Conservation (phyloP, 1,140 invertebrate species). For the Drosophila saltans region DNA sequence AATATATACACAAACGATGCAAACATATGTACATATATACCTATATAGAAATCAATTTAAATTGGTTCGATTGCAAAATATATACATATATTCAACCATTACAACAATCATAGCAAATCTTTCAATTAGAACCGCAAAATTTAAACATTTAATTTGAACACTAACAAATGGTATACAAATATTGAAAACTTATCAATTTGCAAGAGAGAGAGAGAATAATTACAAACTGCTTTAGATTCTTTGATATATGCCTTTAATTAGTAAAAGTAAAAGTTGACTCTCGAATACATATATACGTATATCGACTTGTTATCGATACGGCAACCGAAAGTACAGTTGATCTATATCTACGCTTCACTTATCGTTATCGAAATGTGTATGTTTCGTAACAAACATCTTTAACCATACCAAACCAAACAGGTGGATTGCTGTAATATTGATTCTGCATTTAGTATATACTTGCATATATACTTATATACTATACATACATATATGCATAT, state of each 20-base stretch:
- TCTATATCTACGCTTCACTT: no score
- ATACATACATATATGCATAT: not conserved
- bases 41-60: constrained; percentile 3
- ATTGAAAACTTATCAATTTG: no score
- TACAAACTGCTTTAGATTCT: no score
- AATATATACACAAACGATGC: not conserved
- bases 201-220: no score
- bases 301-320: no score
- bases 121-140: not conserved
- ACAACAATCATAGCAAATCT: not conserved
- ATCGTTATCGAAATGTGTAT: not conserved
- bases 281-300: no score
- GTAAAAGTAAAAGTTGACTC: no score
- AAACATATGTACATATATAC: not conserved
- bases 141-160: not conserved
- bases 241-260: no score
- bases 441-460: constrained; percentile 7
- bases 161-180: no score
- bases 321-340: no score
- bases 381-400: not conserved
- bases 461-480: not conserved
- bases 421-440: not conserved
- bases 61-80: not conserved
- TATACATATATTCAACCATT: not conserved
- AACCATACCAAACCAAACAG: not conserved